Evolutionary conservation across 2,888 invertebrate genomes (phyloP), one percentile per base, ranked within the genome.

Genomic region (Herminia tarsipennalis): DNA sequence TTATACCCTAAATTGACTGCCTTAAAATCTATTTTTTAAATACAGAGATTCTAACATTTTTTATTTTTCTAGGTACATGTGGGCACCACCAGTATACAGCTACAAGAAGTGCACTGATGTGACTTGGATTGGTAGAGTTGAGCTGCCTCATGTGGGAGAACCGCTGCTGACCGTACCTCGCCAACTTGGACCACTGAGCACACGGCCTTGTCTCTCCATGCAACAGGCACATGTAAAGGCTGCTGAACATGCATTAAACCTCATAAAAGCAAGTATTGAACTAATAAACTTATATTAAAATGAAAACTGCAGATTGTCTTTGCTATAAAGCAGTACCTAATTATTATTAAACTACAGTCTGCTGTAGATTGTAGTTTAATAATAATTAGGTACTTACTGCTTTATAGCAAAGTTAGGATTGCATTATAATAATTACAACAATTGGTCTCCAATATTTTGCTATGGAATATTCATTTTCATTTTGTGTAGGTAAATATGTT

Each of bases 141-240:
- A 86, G 32, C 66, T 90, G 12, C 87, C 88, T 0, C 70, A 75
- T 32, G 81, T 90, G 1, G 87, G 86, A 0, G 20, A 53, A 8
- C 90, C 90, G 0, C 54, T 89, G 8, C 44, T 86, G 25, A 42
- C 43, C 1, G 24, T 56, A 0, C 81, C 87, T 0, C 66, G 71
- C 1, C 56, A 58, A 12, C 54, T 90, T 22, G 89, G 89, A 0
- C 90, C 90, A 0, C 27, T 88, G 0, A 5, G 59, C 1, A 80
- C 87, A 0, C 60, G 76, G 4, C 56, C 79, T 1, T 86, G 83
- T 44, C 56, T 56, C 40, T 74, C 81, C 1, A 48, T 81, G 44
- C 76, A 79, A 14, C 83, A 86, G 53, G 88, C 89, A 0, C 72
- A 81, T 18, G 70, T 79, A 0, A 83, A 86, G 43, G 88, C 87